Conservation (phyloP, 2,113 vertebrate species). For the Ceyx melanurus region DNA sequence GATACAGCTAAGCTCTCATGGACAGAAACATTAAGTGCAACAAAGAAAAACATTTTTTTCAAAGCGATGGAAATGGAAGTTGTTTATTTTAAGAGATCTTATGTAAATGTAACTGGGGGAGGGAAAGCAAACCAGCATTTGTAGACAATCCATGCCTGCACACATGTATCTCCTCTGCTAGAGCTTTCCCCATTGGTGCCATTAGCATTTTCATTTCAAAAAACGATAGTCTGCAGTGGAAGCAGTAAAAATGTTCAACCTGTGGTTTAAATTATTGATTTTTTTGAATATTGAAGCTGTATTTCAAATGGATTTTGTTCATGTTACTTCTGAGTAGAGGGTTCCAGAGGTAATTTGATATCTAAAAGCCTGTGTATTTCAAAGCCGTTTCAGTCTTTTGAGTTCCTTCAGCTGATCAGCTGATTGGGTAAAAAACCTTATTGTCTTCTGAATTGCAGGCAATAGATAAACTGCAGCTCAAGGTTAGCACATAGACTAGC, state of each 20-base stretch:
- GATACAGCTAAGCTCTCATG: constrained; percentile 6
- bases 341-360: constrained; percentile 80
- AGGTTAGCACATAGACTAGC: constrained; percentile 60
- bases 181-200: constrained; percentile 72
- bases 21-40: constrained; percentile 41
- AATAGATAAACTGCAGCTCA: constrained; percentile 57
- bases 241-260: constrained; percentile 82
- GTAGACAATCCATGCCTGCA: constrained; percentile 60
- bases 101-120: constrained; percentile 48
- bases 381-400: constrained; percentile 71
- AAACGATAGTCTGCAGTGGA: constrained; percentile 75
- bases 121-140: constrained; percentile 52
- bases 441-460: constrained; percentile 67
- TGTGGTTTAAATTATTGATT: constrained; percentile 87
- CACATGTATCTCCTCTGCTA: constrained; percentile 69
- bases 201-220: constrained; percentile 83
- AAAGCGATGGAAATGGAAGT: constrained; percentile 55
- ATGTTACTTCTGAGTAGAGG: constrained; percentile 72
- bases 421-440: constrained; percentile 73
- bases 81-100: constrained; percentile 75
- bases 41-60: constrained; percentile 29
- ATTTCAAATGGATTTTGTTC: constrained; percentile 83
- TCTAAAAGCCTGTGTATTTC: constrained; percentile 74
- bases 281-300: constrained; percentile 83
- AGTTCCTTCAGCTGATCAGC: constrained; percentile 68